Base-by-base conservation (phyloP, 2,797 vertebrate species). In the Alouatta caraya region DNA sequence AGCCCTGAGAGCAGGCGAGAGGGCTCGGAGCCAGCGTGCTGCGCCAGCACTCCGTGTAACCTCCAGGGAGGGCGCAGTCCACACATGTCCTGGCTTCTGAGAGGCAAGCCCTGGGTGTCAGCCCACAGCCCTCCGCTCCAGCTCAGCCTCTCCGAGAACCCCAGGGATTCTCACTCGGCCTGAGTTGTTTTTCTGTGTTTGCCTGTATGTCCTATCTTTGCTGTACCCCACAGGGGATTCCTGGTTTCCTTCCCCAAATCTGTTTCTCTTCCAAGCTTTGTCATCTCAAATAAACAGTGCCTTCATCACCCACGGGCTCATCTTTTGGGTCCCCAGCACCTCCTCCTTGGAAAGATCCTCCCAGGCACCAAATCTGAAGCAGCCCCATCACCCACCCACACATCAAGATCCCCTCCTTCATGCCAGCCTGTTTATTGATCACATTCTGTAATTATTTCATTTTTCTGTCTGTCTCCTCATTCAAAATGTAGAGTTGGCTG, bases 21-120 rank as follows among this genome's bases (percentile, higher is more conserved):
- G 1, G 85, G 96, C 97, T 28, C 0, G 0, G 52, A 79, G 94
- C 96, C 93, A 95, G 95, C 0, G 7, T n/a, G 84, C 88, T 59
- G 89, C 19, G 96, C 96, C 97, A 93, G 96, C 86, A 72, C 55
- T 83, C 5, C 4, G 91, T 39, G 64, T 89, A 93, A 93, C 94
- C 97, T 96, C 89, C 75, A 85, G 96, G 94, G 96, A 97, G 92
- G 88, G 93, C 8, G 28, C 93, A 78, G 98, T 95, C 90, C 78
- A 44, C 95, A 79, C 96, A 83, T 3, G 82, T 85, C 94, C 97
- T 19, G 75, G 73, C 90, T 88, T 93, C 95, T 0, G 4, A 87
- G 75, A 80, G 80, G 90, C 92, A 75, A 88, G 90, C 72, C 13
- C 83, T 94, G 86, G 46, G 52, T 67, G 75, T 48, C 50, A 30